These are phyloP conservation scores for Morphnarchus princeps DNA, from an alignment of 2,113 vertebrate species.

Conservation along the genomic window DNA sequence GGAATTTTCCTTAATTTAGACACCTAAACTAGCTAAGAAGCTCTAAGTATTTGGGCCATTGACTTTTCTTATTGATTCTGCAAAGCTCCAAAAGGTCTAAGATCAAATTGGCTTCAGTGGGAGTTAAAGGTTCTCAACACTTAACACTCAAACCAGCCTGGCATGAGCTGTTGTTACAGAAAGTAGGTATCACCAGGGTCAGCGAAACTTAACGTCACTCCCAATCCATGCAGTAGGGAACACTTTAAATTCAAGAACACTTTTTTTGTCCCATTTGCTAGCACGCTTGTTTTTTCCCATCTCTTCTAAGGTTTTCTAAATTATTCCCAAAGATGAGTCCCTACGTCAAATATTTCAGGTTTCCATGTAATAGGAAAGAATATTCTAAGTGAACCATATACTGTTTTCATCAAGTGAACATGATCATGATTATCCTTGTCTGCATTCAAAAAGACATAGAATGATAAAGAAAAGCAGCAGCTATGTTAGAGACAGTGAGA, in stretches of 20 bases:
- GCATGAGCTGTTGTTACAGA: background rate
- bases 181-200: background rate
- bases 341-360: background rate
- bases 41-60: background rate
- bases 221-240: background rate
- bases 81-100: background rate
- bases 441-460: background rate
- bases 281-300: background rate
- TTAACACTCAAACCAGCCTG: background rate
- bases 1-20: background rate
- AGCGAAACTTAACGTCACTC: background rate
- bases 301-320: background rate
- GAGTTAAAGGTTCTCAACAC: background rate
- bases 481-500: background rate
- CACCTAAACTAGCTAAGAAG: background rate
- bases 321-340: background rate
- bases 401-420: background rate
- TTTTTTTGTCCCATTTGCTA: background rate
- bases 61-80: background rate
- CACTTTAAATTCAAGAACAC: background rate
- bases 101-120: background rate
- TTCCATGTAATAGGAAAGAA: background rate
- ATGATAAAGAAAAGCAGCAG: background rate
- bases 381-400: background rate
- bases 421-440: background rate